These are phyloP conservation scores for Diplogasteroides magnus DNA, from an alignment of 1,140 invertebrate genomes.

Conservation along the genomic window DNA sequence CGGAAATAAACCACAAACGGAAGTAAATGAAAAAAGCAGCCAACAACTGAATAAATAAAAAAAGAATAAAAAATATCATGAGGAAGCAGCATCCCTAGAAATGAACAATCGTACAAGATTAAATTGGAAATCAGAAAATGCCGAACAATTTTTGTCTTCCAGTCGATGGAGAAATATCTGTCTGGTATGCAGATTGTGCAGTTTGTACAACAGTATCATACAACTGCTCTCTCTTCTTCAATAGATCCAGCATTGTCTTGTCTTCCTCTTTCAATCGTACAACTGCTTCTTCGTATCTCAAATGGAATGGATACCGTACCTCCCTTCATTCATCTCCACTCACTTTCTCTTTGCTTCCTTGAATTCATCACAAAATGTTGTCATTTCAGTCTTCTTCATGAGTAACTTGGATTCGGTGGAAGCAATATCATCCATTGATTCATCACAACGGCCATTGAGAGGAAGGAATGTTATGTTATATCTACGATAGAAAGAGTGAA, in stretches of 20 bases:
- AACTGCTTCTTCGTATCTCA: conserved; percentile 35
- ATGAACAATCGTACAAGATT: too few species aligned
- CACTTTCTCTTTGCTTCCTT: conserved; percentile 49
- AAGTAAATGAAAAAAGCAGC: too few species aligned
- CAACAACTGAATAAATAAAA: too few species aligned
- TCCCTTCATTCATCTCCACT: conserved; percentile 8
- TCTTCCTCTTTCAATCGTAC: conserved; percentile 38
- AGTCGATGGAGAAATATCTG: conserved; percentile 23
- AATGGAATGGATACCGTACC: conserved; percentile 4
- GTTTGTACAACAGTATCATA: conserved; percentile 34
- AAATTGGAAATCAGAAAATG: too few species aligned
- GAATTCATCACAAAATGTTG: conserved; percentile 48
- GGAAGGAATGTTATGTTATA: conserved; percentile 35
- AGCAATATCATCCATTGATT: conserved; percentile 35
- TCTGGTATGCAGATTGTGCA: conserved; percentile 16
- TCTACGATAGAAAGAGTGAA: conserved; percentile 36
- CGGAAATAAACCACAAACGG: too few species aligned
- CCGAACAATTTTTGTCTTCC: conserved; percentile 9
- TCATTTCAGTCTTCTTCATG: conserved; percentile 50
- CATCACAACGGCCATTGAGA: conserved; percentile 4
- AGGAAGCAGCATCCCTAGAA: background rate
- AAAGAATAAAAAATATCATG: background rate
- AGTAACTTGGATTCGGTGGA: conserved; percentile 33
- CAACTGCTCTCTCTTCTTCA: conserved; percentile 29
- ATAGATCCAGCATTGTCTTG: conserved; percentile 25